phyloP scores from a whole-genome alignment of 2,888 invertebrate genomes.

The Drosophila borealis region DNA sequence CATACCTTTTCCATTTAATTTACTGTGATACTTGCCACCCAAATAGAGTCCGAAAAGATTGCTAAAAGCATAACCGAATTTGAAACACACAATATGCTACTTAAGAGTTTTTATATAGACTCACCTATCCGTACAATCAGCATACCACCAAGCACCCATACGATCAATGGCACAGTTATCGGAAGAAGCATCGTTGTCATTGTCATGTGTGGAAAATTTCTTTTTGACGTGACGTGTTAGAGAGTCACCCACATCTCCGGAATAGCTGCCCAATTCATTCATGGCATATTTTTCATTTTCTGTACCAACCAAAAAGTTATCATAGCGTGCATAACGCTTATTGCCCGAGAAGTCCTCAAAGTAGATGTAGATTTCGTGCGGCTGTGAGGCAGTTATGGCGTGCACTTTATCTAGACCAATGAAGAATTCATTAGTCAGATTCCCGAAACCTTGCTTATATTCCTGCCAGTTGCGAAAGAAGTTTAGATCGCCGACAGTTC shows the following conservation, averaged over 20 bases:
- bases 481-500: constrained; percentile 88
- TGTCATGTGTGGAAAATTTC: constrained; percentile 89
- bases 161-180: constrained; percentile 88
- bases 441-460: constrained; percentile 89
- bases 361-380: constrained; percentile 87
- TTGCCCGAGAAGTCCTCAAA: constrained; percentile 87
- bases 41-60: constrained; percentile 21
- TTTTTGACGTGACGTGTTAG: constrained; percentile 89
- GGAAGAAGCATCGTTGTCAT: constrained; percentile 88
- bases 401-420: constrained; percentile 89
- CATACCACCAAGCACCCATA: constrained; percentile 91
- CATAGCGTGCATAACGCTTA: constrained; percentile 87
- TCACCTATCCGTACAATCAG: constrained; percentile 86
- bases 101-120: background rate
- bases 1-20: constrained; percentile 3
- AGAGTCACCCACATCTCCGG: constrained; percentile 88
- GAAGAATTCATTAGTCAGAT: constrained; percentile 89
- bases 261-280: constrained; percentile 86
- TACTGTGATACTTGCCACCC: background rate
- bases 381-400: constrained; percentile 82
- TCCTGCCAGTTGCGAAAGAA: constrained; percentile 88
- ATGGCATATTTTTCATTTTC: constrained; percentile 88
- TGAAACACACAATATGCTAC: background rate
- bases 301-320: constrained; percentile 88
- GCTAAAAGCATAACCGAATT: background rate